A percentile compares a stretch with the other conserved stretches of the same genome.
phyloP scores from a whole-genome alignment of 2,113 vertebrate genomes.

The Melanocharis versteri region DNA sequence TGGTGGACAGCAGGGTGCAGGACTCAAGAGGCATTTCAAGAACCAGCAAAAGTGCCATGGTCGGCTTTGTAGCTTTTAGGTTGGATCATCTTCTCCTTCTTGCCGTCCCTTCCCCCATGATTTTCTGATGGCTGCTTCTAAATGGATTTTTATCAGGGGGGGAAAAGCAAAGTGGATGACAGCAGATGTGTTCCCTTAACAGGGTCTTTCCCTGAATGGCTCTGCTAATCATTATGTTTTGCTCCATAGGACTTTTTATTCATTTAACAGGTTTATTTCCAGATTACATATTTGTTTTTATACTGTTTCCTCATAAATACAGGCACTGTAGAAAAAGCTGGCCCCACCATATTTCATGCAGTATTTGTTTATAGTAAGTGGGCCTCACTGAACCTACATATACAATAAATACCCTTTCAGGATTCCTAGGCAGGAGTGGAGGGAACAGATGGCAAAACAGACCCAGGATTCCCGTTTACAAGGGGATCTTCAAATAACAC shows the following conservation, averaged over 20 bases:
- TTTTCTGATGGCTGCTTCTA: constrained; percentile 41
- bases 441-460: constrained; percentile 66
- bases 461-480: constrained; percentile 62
- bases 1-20: constrained; percentile 35
- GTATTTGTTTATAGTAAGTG: constrained; percentile 62
- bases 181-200: constrained; percentile 50
- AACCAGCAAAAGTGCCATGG: not conserved
- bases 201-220: constrained; percentile 44
- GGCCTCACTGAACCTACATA: constrained; percentile 53
- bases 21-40: constrained; percentile 34
- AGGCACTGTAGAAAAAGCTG: constrained; percentile 57
- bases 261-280: constrained; percentile 61
- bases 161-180: constrained; percentile 42
- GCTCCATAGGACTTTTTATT: constrained; percentile 55
- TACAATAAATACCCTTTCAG: constrained; percentile 65
- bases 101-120: not conserved
- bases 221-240: constrained; percentile 62
- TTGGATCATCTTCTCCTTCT: constrained; percentile 14
- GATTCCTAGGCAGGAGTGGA: constrained; percentile 55
- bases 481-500: constrained; percentile 64
- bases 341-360: constrained; percentile 38
- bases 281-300: constrained; percentile 57
- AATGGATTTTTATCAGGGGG: constrained; percentile 51
- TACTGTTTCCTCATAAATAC: constrained; percentile 53
- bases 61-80: not conserved